Percentiles rank a stretch among this genome's conserved stretches.
These are phyloP conservation scores for Deilephila porcellus DNA, from an alignment of 2,888 invertebrate species.

Conservation along the genomic window DNA sequence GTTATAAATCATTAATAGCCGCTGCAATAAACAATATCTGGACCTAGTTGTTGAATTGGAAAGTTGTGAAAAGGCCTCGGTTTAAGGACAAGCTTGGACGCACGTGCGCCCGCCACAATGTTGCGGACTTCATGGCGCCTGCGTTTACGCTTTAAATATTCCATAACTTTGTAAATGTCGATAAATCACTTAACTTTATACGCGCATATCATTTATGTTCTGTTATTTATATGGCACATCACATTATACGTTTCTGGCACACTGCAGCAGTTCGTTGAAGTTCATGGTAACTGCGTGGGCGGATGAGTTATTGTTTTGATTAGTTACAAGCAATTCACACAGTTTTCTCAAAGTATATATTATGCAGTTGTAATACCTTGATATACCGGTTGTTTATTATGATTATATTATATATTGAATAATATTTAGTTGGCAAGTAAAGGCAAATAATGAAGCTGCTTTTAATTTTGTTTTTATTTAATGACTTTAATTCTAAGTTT, in stretches of 20 bases:
- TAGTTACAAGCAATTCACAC: neutral
- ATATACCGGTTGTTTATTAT: neutral
- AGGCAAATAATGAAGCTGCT: no score
- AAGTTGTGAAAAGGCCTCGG: constrained; percentile 42
- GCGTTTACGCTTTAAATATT: constrained; percentile 35
- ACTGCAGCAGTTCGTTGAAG: constrained; percentile 41
- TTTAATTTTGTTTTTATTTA: no score
- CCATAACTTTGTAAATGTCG: constrained; percentile 33
- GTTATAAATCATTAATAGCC: neutral
- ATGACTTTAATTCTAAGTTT: no score
- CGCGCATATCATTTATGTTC: neutral
- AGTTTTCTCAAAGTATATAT: neutral
- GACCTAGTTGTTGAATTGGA: constrained; percentile 28
- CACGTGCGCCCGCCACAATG: constrained; percentile 46
- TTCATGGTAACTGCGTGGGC: constrained; percentile 50
- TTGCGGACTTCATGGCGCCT: constrained; percentile 45
- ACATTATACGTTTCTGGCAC: constrained; percentile 42
- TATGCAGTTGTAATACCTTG: neutral
- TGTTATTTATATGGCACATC: constrained; percentile 45
- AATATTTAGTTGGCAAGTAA: neutral
- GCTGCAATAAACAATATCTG: neutral
- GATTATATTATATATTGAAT: no score
- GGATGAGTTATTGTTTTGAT: constrained; percentile 31
- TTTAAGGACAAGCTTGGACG: constrained; percentile 33
- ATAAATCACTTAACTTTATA: constrained; percentile 43